Evolutionary conservation across 2,888 invertebrate genomes (phyloP).

Genomic region (Epirrhoe alternata): DNA sequence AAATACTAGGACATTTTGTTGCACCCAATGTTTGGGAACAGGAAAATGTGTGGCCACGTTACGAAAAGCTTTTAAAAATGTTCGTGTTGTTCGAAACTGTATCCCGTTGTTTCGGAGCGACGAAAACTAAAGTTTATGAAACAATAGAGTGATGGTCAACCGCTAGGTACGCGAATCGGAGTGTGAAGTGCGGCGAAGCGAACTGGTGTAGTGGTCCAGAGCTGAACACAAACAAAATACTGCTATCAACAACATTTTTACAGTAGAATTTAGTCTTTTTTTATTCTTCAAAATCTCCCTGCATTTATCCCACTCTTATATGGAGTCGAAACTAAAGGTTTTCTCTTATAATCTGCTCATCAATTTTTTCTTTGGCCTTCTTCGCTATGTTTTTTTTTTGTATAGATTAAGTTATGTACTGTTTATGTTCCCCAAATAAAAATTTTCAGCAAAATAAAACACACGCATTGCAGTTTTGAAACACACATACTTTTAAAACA

Average conservation of each 20-base stretch:
- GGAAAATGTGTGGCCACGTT: constrained; percentile 10
- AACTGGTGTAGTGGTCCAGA: constrained; percentile 35
- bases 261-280: background rate
- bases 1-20: constrained; percentile 3
- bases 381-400: too few relatives aligned
- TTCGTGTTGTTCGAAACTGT: constrained; percentile 42
- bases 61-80: constrained; percentile 48
- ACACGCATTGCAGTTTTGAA: background rate
- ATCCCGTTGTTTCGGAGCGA: constrained; percentile 44
- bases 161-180: constrained; percentile 38
- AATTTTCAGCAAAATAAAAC: too few relatives aligned
- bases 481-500: background rate
- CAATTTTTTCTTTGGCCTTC: too few relatives aligned
- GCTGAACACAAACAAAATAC: constrained; percentile 9
- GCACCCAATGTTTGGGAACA: constrained; percentile 20
- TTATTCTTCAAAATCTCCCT: background rate
- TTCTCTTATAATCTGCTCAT: too few relatives aligned
- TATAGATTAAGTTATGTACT: too few relatives aligned
- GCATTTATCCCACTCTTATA: too few relatives aligned
- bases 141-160: constrained; percentile 55
- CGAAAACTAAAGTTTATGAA: constrained; percentile 52
- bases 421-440: too few relatives aligned
- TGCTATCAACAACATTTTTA: background rate
- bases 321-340: too few relatives aligned
- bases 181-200: constrained; percentile 41